phyloP scores from a whole-genome alignment of 2,888 invertebrate species.

The Oegoconia quadripuncta region DNA sequence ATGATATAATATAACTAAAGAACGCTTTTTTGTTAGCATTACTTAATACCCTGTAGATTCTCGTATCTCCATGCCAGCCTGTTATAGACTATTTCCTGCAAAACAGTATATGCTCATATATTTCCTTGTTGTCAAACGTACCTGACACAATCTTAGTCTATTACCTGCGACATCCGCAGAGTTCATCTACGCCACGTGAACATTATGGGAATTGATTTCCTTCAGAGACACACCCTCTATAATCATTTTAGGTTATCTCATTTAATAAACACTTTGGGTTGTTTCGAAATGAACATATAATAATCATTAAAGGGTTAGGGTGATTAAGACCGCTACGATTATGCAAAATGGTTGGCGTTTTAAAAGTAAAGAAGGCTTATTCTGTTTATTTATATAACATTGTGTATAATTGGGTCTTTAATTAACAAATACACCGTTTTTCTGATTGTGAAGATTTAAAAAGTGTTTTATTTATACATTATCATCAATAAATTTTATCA shows the following conservation, averaged over 20 bases:
- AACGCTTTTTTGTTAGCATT: too few relatives aligned
- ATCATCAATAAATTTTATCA: too few relatives aligned
- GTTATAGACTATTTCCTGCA: too few relatives aligned
- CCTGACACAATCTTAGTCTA: slow-evolving; percentile 2
- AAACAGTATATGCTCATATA: too few relatives aligned
- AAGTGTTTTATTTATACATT: too few relatives aligned
- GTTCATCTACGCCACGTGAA: background rate
- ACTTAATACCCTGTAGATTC: too few relatives aligned
- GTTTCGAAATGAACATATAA: slow-evolving; percentile 6
- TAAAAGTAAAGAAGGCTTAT: slow-evolving; percentile 6
- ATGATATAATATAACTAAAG: too few relatives aligned
- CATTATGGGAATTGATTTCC: slow-evolving; percentile 10
- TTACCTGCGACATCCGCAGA: background rate
- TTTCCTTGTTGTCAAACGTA: slow-evolving; percentile 1
- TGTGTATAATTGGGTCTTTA: background rate
- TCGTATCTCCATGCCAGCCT: too few relatives aligned
- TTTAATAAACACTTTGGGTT: slow-evolving; percentile 10
- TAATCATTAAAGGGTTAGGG: slow-evolving; percentile 11
- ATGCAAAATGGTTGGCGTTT: slow-evolving; percentile 4
- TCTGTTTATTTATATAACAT: slow-evolving; percentile 1
- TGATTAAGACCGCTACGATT: slow-evolving; percentile 11
- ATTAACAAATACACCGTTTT: too few relatives aligned
- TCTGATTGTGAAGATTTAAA: too few relatives aligned
- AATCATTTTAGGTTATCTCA: slow-evolving; percentile 3
- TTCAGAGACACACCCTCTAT: slow-evolving; percentile 2